Evolutionary conservation across 2,113 vertebrate genomes (phyloP), one percentile per base, ranked within the genome.

Genomic region (Epinephelus cyanopodus): DNA sequence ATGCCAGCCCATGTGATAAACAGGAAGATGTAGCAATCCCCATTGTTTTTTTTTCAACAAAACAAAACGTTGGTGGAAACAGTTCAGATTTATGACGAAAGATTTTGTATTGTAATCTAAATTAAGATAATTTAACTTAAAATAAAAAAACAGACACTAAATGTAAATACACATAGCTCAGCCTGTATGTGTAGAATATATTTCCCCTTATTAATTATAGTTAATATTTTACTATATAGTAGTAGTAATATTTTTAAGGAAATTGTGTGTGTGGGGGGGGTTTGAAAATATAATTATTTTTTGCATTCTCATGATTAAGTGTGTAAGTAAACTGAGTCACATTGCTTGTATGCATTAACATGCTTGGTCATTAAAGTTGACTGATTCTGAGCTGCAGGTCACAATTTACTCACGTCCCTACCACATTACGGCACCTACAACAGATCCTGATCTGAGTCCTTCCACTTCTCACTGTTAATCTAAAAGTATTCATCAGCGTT

Each of bases 1-100:
- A 65, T 81, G 68, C 37, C 83, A 76, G 78, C 61, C 21, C 29
- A 53, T 37, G 68, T 63, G 17, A 76, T 83, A 85, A 88, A 79
- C 74, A 79, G 58, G 67, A 74, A 81, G 66, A 78, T 77, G 33
- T 70, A 67, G 70, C 48, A 74, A 70, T 74, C 6, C 52, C n/a
- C 27, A 33, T 52, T 70, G 50, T 33, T 77, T 7, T 50, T 17
- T 79, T 88, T 76, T 21, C 67, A 82, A 61, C 48, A 66, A 69
- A 76, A 5, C 48, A 78, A 86, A 82, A 71, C 18, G 57, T 14
- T 57, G 11, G 11, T n/a, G 1, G n/a, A 69, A 54, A 39, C 19
- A 2, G n/a, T 69, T 37, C 27, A 37, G 37, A 21, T 4, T 7
- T 13, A 45, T 45, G 0, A 66, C 15, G 15, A 47, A 42, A 81